Evolutionary conservation across 2,113 vertebrate species (phyloP).

Genomic region (Etheostoma spectabile): DNA sequence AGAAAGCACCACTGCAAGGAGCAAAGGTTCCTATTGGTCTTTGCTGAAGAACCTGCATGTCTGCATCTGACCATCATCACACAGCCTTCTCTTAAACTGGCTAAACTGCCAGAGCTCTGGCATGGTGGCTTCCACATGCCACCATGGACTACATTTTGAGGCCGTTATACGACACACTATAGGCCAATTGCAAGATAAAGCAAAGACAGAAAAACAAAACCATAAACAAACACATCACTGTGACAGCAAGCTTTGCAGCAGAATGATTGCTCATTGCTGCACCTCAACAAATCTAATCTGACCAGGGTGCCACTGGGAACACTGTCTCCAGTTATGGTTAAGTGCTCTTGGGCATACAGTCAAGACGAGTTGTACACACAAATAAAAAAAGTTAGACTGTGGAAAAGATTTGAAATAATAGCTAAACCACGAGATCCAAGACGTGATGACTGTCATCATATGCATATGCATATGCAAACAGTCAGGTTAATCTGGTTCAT

Average conservation of each 20-base stretch:
- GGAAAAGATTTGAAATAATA: slow-evolving; percentile 33
- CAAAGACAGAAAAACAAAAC: slow-evolving; percentile 8
- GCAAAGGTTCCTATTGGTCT: slow-evolving; percentile 28
- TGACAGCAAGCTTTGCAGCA: slow-evolving; percentile 27
- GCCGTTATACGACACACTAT: background rate
- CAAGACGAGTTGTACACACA: slow-evolving; percentile 11
- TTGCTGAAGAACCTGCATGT: slow-evolving; percentile 25
- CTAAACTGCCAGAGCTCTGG: slow-evolving; percentile 1
- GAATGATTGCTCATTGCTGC: slow-evolving; percentile 4
- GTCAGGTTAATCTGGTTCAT: background rate
- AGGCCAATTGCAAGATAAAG: slow-evolving; percentile 21
- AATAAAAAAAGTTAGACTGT: background rate
- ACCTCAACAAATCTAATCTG: slow-evolving; percentile 50
- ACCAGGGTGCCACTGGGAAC: slow-evolving; percentile 44
- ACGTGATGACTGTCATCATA: slow-evolving; percentile 15
- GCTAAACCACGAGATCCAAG: slow-evolving; percentile 27
- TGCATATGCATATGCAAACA: slow-evolving; percentile 11
- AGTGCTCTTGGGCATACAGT: slow-evolving; percentile 1
- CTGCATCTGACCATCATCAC: slow-evolving; percentile 16
- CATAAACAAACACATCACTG: slow-evolving; percentile 23
- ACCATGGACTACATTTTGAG: background rate
- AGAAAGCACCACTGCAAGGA: slow-evolving; percentile 5
- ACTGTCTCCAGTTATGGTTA: slow-evolving; percentile 28
- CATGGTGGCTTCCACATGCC: background rate
- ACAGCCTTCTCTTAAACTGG: slow-evolving; percentile 2